Conservation (phyloP, 2,888 invertebrate genomes). For the Ochropleura leucogaster region DNA sequence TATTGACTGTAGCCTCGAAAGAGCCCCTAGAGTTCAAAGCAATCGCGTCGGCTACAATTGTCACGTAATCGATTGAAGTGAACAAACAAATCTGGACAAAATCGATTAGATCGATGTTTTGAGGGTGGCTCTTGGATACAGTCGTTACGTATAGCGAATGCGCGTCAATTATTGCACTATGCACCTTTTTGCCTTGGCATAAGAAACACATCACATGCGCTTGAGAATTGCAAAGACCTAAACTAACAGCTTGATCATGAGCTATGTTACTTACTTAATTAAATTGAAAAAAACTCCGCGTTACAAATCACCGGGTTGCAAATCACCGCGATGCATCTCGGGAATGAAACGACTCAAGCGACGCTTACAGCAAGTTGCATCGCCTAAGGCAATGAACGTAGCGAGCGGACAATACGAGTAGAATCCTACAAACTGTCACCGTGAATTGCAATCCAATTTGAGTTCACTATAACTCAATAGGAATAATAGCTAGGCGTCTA, state of each 20-base stretch:
- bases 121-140: constrained; percentile 64
- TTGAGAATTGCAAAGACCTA: not conserved
- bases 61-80: constrained; percentile 79
- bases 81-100: constrained; percentile 78
- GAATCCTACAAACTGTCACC: constrained; percentile 47
- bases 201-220: not conserved
- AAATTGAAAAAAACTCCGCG: no score
- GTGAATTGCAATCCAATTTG: constrained; percentile 62
- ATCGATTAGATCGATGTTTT: constrained; percentile 73
- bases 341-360: no score
- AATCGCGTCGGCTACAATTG: constrained; percentile 63
- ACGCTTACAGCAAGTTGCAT: not conserved
- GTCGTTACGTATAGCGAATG: constrained; percentile 1
- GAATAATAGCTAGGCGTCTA: constrained; percentile 59
- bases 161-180: not conserved
- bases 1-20: constrained; percentile 41
- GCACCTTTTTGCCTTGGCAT: not conserved
- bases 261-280: not conserved
- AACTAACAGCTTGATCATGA: not conserved
- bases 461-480: constrained; percentile 62
- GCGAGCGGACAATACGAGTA: constrained; percentile 27
- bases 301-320: no score
- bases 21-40: constrained; percentile 49
- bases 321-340: no score
- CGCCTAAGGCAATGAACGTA: not conserved